Base-by-base conservation (phyloP, 1,140 invertebrate species). In the Drosophila aff. region DNA sequence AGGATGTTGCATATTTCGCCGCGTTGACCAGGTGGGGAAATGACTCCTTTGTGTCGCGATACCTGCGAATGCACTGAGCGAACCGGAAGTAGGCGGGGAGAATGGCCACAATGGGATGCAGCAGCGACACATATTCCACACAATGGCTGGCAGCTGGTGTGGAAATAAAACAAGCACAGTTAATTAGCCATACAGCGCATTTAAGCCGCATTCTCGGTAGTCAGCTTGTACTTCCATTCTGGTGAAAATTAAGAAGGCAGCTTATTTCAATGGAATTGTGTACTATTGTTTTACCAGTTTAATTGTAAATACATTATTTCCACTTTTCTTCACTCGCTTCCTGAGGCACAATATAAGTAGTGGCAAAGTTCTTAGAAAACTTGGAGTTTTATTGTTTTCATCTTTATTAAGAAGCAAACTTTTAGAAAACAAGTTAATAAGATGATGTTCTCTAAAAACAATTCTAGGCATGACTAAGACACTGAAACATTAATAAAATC, bases 11-110 rank as follows among this genome's bases (percentile, higher is more conserved):
- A 87, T 93, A 93, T 76, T 93, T 93, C 13, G 91, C 91, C n/a
- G 99, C 99, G 94, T 99, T 99, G 2, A 97, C 97, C 47, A 98
- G 93, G 94, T 99, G 98, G 0, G 98, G 99, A 94, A 99, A 99
- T 1, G 96, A 96, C 89, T 99, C 97, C 89, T 95, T 95, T 1
- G 97, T 97, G 93, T 98, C 97, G 13, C 96, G 93, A 93, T 99
- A 99, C 77, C 99, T 96, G 8, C 99, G 94, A 4, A 99, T 93
- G 87, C 99, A 99, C 93, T 99, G 99, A 41, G 98, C 97, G 93
- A 99, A 99, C 38, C 99, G 96, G 86, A 98, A 98, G 96, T 98
- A 99, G 0, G 99, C 98, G 1, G 99, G 99, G 4, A 99, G 91
- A 83, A 97, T 97, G 79, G 96, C 96, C 4, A 99, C 96, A 28